Evolutionary conservation across 2,113 vertebrate genomes (phyloP).

Genomic region (Thalassarche chlororhynchos): DNA sequence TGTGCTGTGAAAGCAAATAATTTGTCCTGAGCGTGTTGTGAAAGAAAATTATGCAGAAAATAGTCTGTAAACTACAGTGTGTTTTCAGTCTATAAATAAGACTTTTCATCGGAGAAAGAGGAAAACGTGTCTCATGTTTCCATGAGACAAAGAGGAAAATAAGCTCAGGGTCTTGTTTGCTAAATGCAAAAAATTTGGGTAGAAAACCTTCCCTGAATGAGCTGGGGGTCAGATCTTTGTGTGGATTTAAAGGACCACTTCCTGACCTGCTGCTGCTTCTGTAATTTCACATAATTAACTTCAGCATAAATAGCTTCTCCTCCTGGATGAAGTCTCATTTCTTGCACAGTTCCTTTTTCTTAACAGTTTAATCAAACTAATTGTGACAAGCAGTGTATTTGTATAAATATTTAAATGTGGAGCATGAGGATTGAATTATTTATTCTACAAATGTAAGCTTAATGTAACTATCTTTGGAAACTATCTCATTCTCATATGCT

Average conservation of each 20-base stretch:
- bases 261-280: not conserved
- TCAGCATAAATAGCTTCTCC: conserved; percentile 19
- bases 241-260: not conserved
- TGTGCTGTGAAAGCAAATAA: not conserved
- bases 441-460: conserved; percentile 47
- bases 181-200: not conserved
- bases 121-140: not conserved
- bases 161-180: not conserved
- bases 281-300: conserved; percentile 5
- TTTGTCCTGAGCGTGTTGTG: not conserved
- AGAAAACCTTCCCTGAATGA: not conserved
- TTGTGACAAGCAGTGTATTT: conserved; percentile 56
- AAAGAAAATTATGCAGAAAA: conserved; percentile 12
- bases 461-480: conserved; percentile 58
- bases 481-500: not conserved
- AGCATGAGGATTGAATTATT: conserved; percentile 56
- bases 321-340: conserved; percentile 39
- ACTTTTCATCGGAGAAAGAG: not conserved
- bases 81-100: not conserved
- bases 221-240: not conserved
- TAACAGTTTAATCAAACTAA: conserved; percentile 64
- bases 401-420: conserved; percentile 70
- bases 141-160: not conserved
- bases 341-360: conserved; percentile 23
- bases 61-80: not conserved